These are phyloP conservation scores for Parnassius smintheus DNA, from an alignment of 2,888 invertebrate genomes.

Conservation along the genomic window DNA sequence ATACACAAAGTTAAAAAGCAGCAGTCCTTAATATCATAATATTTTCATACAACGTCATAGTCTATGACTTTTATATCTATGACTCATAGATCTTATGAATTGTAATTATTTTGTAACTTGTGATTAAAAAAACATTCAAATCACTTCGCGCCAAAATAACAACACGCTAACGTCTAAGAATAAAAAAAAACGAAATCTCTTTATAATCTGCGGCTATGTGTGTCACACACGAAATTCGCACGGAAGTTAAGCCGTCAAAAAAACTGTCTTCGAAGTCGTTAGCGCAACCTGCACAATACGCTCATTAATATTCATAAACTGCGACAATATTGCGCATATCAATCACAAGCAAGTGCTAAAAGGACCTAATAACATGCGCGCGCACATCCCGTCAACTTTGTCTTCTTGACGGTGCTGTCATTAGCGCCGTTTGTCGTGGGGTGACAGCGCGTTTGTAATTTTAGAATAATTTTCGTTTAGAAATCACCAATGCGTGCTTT, in stretches of 20 bases:
- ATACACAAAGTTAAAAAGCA: no score
- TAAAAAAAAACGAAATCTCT: conserved; percentile 21
- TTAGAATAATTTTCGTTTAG: not conserved
- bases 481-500: no score
- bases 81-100: no score
- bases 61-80: no score
- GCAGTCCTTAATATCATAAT: no score
- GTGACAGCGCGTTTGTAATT: conserved; percentile 5
- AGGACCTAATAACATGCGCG: conserved; percentile 71
- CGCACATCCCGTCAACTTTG: conserved; percentile 67
- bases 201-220: conserved; percentile 38
- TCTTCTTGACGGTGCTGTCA: conserved; percentile 61
- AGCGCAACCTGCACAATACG: conserved; percentile 61
- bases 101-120: no score
- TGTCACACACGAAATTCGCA: conserved; percentile 57
- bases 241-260: conserved; percentile 54
- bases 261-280: conserved; percentile 46
- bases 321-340: conserved; percentile 74
- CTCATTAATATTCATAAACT: conserved; percentile 71
- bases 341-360: conserved; percentile 72
- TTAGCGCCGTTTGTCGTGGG: conserved; percentile 63
- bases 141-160: not conserved
- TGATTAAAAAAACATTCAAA: not conserved
- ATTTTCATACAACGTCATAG: no score
- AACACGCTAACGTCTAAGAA: conserved; percentile 1